Evolutionary conservation across 2,797 vertebrate genomes (phyloP).

Genomic region (Orestias chungarensis): DNA sequence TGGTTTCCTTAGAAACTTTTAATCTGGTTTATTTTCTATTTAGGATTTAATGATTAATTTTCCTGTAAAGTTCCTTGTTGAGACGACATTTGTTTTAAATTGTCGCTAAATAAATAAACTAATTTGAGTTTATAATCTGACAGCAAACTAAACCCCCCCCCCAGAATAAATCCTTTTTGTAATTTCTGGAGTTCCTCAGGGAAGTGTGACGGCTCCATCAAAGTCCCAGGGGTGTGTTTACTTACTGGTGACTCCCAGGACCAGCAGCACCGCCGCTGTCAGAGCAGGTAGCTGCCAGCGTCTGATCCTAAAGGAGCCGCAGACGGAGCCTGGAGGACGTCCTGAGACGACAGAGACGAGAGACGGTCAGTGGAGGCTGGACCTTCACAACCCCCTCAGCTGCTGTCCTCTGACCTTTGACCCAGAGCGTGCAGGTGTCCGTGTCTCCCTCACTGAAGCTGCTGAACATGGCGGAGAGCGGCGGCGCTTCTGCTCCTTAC

Average conservation of each 20-base stretch:
- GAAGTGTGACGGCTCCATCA: no score
- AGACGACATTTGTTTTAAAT: no score
- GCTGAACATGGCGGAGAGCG: slow-evolving; percentile 4
- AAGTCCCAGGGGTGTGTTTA: no score
- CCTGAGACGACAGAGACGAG: slow-evolving; percentile 19
- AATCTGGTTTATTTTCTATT: no score
- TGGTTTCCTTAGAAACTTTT: no score
- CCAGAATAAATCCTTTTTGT: no score
- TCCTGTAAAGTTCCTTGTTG: no score
- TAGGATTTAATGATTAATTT: no score
- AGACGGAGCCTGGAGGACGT: background rate
- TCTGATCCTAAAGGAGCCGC: slow-evolving; percentile 14
- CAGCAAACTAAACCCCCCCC: no score
- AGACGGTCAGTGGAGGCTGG: background rate
- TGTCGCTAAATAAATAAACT: no score
- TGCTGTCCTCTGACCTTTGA: slow-evolving; percentile 25
- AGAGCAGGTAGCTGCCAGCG: slow-evolving; percentile 30
- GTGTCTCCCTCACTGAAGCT: background rate
- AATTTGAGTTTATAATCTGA: no score
- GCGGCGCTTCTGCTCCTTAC: background rate
- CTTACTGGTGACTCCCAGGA: slow-evolving; percentile 46
- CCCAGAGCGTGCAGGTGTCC: slow-evolving; percentile 30
- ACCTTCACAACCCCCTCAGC: background rate
- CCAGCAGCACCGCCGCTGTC: slow-evolving; percentile 8
- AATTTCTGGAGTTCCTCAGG: no score